Percentiles rank a stretch among this genome's conserved stretches.
Evolutionary conservation across 2,113 vertebrate genomes (phyloP).

Genomic region (Uropsilus gracilis): DNA sequence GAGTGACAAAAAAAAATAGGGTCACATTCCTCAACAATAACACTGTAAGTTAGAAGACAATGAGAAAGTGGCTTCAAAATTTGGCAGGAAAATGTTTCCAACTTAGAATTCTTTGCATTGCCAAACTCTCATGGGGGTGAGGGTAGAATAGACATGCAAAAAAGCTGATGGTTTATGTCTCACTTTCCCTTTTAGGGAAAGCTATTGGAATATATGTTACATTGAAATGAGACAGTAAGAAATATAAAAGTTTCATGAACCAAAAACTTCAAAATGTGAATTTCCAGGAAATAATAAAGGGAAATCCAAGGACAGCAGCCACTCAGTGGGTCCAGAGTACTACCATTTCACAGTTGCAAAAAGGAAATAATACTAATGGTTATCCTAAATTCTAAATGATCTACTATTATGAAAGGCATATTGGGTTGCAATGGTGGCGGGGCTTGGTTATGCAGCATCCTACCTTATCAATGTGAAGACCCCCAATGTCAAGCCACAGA

Average conservation of each 20-base stretch:
- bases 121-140: not conserved
- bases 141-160: too few species aligned
- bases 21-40: not conserved
- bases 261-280: not conserved
- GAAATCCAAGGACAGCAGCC: not conserved
- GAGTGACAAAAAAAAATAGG: not conserved
- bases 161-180: not conserved
- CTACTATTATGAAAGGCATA: not conserved
- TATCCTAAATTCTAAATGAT: too few species aligned
- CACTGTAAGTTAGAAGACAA: not conserved
- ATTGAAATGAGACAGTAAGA: not conserved
- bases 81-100: not conserved
- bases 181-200: not conserved
- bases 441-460: not conserved
- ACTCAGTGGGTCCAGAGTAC: too few species aligned
- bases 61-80: not conserved
- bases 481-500: too few species aligned
- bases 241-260: not conserved
- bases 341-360: rapidly evolving
- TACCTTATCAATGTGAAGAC: not conserved
- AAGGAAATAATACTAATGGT: too few species aligned
- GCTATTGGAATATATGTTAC: not conserved
- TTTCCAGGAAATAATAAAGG: not conserved
- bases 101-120: not conserved
- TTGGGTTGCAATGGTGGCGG: not conserved